Evolutionary conservation across 2,797 vertebrate genomes (phyloP).

Genomic region (Dendrocincla tyrannina): DNA sequence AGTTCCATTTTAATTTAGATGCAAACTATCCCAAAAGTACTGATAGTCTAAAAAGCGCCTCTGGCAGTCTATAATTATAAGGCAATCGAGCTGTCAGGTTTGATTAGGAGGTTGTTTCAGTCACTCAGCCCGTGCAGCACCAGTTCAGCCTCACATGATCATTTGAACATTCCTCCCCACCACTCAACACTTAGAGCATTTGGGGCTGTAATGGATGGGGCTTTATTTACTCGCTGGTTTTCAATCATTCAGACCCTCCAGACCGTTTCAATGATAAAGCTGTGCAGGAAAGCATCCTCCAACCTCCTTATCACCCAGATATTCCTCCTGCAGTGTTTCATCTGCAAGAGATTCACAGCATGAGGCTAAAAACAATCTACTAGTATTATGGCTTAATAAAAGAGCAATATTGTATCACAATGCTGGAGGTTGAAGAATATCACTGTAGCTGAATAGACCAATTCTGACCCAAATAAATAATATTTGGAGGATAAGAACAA

Average conservation of each 20-base stretch:
- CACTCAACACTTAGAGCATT: neutral
- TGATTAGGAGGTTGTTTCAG: slow-evolving; percentile 40
- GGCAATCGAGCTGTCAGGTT: slow-evolving; percentile 46
- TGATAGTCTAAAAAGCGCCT: slow-evolving; percentile 36
- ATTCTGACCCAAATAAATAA: neutral
- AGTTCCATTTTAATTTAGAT: slow-evolving; percentile 76
- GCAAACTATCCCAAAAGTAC: slow-evolving; percentile 64
- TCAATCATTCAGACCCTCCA: neutral
- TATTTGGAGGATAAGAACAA: neutral
- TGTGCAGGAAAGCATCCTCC: neutral
- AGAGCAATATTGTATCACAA: neutral
- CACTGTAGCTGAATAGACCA: neutral
- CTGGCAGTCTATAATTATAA: slow-evolving; percentile 60
- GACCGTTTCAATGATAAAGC: neutral
- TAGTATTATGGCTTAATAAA: neutral
- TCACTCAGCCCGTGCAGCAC: neutral
- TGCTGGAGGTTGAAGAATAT: neutral
- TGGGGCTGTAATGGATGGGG: neutral
- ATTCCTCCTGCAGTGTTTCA: neutral
- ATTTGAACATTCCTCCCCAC: neutral
- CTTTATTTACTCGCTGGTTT: neutral
- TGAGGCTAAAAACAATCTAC: neutral
- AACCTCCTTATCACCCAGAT: neutral
- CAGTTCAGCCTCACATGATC: neutral
- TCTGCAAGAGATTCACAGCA: neutral